phyloP scores from a whole-genome alignment of 2,113 vertebrate species.

The Orthonyx spaldingii region DNA sequence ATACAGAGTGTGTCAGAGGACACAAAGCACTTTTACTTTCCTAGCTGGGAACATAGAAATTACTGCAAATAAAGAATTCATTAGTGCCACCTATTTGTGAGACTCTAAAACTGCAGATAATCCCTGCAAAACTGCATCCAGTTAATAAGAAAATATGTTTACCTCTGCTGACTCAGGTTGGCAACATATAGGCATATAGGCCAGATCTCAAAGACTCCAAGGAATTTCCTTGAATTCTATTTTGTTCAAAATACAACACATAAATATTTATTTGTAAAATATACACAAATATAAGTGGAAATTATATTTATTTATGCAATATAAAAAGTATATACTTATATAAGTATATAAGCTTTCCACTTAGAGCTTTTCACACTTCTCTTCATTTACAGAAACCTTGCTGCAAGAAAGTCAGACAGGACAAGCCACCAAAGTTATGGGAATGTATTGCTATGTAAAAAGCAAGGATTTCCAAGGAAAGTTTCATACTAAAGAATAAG shows the following conservation, averaged over 20 bases:
- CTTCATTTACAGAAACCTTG: not conserved
- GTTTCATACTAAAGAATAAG: not conserved
- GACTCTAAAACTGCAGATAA: not conserved
- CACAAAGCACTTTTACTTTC: not conserved
- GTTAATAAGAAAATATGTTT: not conserved
- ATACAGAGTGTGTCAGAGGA: not conserved
- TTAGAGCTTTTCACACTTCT: not conserved
- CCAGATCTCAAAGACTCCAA: not conserved
- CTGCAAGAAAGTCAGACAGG: not conserved
- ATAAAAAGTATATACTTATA: not conserved
- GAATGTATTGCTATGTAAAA: not conserved
- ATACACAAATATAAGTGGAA: not conserved
- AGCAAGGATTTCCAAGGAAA: not conserved
- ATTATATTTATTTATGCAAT: not conserved
- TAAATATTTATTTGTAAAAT: not conserved
- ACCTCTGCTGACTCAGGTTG: not conserved
- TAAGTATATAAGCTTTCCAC: not conserved
- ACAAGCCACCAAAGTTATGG: not conserved
- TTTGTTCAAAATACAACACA: not conserved
- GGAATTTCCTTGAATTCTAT: not conserved
- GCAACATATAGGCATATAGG: not conserved
- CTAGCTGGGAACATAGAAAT: not conserved
- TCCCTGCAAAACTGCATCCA: not conserved
- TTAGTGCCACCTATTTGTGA: slow-evolving; percentile 23
- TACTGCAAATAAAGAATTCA: not conserved